Conservation (phyloP, 2,113 vertebrate species). For the Apaloderma vittatum region DNA sequence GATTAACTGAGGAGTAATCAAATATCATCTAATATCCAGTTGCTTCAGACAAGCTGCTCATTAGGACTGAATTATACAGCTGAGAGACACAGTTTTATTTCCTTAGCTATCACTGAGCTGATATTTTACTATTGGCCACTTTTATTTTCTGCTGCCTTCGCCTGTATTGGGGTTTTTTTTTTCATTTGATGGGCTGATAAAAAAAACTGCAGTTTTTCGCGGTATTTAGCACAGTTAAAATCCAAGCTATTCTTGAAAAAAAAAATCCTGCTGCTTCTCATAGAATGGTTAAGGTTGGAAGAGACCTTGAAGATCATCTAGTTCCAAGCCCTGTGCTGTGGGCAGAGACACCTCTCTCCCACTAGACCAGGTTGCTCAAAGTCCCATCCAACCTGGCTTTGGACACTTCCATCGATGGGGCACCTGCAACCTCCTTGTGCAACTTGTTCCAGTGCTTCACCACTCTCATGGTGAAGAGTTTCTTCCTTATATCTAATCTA, state of each 20-base stretch:
- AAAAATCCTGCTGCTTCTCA: neutral
- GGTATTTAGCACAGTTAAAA: neutral
- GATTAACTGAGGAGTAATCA: slow-evolving; percentile 25
- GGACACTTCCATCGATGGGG: too few relatives aligned
- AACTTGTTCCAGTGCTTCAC: too few relatives aligned
- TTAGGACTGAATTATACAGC: neutral
- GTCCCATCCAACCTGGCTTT: too few relatives aligned
- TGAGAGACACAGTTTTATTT: neutral
- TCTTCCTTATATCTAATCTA: too few relatives aligned
- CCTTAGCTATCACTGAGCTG: neutral
- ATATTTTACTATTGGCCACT: neutral
- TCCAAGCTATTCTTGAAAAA: neutral
- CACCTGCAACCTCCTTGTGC: too few relatives aligned
- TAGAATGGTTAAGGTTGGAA: too few relatives aligned
- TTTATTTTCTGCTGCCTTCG: neutral
- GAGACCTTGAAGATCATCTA: too few relatives aligned
- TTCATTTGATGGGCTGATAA: neutral
- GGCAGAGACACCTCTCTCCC: too few relatives aligned
- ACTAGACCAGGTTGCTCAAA: too few relatives aligned
- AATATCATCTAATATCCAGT: neutral
- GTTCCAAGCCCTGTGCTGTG: too few relatives aligned
- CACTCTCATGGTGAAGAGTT: too few relatives aligned
- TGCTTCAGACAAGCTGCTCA: neutral
- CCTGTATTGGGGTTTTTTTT: neutral
- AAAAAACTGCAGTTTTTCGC: neutral